Evolutionary conservation across 2,113 vertebrate species (phyloP), one percentile per base, ranked within the genome.

Genomic region (Willisornis vidua): DNA sequence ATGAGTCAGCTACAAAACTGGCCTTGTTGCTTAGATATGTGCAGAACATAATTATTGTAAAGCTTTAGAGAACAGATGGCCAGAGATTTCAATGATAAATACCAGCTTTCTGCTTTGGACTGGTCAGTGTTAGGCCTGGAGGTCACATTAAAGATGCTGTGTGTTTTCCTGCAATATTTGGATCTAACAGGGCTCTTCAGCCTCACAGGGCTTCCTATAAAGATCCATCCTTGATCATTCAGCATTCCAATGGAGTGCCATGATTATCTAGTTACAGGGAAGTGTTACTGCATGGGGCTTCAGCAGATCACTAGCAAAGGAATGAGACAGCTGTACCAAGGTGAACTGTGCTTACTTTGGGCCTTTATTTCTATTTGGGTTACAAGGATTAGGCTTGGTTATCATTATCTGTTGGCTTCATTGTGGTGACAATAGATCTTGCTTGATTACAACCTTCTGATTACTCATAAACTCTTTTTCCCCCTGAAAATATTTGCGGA

Each of bases 21-120:
- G 87, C 49, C 70, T 94, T 93, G 80, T 91, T 92, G 54, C 74
- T 96, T 90, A 89, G 81, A 85, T 55, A 81, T 88, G 76, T 52
- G 59, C 80, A 89, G 85, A 92, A 92, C 77, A 93, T 90, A 94
- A 89, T 94, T 95, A 87, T 81, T 90, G 51, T 68, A 93, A 83
- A 92, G 52, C 71, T 91, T 89, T 71, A 91, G 79, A 95, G 81
- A 95, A 75, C 96, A 97, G 96, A 96, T 97, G 97, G 96, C 24
- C 52, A 85, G 80, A 97, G 72, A 92, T 96, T 97, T 95, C 63
- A 89, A 73, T 80, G 4, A 80, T 77, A 90, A 94, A 87, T 37
- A 85, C 63, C 61, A 73, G 54, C 57, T 92, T 94, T 89, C 74
- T 95, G 59, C 39, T 86, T 84, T 73, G 70, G 70, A 54, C 75